phyloP scores from a whole-genome alignment of 2,797 vertebrate genomes.

The Malacoraja senta region DNA sequence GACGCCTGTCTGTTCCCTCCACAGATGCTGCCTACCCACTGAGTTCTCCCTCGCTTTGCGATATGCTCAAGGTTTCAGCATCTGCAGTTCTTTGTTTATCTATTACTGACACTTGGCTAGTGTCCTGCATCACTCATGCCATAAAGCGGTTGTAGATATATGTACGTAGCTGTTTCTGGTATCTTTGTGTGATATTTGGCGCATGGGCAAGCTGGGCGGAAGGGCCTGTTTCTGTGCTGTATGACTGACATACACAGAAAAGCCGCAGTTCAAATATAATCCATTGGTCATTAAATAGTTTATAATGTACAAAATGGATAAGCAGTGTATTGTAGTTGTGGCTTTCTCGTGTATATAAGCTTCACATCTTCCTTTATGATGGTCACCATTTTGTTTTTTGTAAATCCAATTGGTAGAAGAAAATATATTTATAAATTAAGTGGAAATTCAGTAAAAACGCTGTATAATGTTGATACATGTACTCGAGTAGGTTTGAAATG shows the following conservation, averaged over 20 bases:
- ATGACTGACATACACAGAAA: neutral
- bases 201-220: no score
- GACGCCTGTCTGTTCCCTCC: no score
- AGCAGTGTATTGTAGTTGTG: neutral
- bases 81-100: no score
- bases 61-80: no score
- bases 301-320: neutral
- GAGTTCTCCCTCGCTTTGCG: no score
- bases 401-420: neutral
- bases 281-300: neutral
- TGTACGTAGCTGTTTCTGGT: neutral
- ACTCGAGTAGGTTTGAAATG: neutral
- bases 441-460: neutral
- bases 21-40: no score
- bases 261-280: neutral
- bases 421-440: neutral
- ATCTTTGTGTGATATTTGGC: neutral
- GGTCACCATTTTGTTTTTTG: neutral
- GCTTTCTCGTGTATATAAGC: neutral
- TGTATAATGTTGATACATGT: neutral
- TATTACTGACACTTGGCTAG: neutral
- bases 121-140: neutral
- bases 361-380: slow-evolving; percentile 7
- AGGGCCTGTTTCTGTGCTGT: no score
- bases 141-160: neutral